These are phyloP conservation scores for Dasyornis broadbenti DNA, from an alignment of 2,113 vertebrate species.

Conservation along the genomic window DNA sequence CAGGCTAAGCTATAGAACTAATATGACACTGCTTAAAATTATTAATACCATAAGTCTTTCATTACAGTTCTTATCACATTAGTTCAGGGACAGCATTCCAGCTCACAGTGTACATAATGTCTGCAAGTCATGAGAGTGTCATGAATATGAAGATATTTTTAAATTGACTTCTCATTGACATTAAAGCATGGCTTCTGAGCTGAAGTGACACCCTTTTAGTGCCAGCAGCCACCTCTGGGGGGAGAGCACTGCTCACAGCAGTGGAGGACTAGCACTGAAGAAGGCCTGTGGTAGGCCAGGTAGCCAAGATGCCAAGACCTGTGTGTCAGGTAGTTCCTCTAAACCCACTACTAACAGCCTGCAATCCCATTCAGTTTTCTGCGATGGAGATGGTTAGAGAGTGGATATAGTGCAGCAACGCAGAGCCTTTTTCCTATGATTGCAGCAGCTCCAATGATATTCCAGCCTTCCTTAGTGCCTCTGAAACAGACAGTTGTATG, in stretches of 20 bases:
- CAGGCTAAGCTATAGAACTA: background rate
- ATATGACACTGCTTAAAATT: slow-evolving; percentile 9
- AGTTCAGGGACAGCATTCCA: slow-evolving; percentile 12
- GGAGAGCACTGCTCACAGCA: background rate
- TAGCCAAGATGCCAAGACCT: background rate
- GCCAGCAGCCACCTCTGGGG: background rate
- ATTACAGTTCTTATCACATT: slow-evolving; percentile 28
- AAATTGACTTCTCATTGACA: slow-evolving; percentile 7
- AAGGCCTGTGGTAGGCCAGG: background rate
- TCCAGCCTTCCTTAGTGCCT: background rate
- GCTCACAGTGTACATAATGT: background rate
- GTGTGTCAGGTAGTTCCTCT: background rate
- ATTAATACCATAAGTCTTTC: slow-evolving; percentile 11
- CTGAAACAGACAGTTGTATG: background rate
- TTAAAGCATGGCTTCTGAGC: background rate
- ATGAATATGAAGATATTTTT: slow-evolving; percentile 49
- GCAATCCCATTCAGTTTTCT: background rate
- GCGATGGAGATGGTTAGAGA: background rate
- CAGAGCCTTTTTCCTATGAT: background rate
- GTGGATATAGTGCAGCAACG: background rate
- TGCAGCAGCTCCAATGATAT: background rate
- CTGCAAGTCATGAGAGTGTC: background rate
- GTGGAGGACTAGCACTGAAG: background rate
- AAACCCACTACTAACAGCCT: background rate
- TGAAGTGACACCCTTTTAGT: background rate